Conservation (phyloP, 2,113 vertebrate genomes). For the Heloderma charlesbogerti region DNA sequence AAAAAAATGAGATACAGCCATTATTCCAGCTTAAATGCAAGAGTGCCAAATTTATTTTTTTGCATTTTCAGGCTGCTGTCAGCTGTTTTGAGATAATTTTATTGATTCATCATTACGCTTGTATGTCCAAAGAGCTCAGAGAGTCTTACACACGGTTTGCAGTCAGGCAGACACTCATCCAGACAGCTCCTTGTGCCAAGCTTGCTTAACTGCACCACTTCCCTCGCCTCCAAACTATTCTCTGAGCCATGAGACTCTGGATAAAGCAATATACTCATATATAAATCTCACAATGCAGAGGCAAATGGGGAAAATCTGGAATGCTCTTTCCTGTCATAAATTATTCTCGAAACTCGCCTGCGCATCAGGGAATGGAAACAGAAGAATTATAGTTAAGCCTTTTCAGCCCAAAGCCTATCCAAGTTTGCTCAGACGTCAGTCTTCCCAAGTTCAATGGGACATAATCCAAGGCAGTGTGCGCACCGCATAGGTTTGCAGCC, state of each 20-base stretch:
- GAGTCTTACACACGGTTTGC: neutral
- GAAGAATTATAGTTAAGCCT: neutral
- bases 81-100: neutral
- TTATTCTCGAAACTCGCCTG: neutral
- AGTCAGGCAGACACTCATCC: neutral
- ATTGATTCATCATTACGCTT: neutral
- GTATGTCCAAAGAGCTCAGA: neutral
- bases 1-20: neutral
- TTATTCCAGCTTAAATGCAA: neutral
- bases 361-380: neutral
- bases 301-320: neutral
- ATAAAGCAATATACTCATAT: neutral
- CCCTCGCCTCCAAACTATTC: neutral
- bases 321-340: neutral
- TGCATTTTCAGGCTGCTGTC: neutral
- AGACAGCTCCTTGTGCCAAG: neutral
- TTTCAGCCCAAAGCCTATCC: neutral
- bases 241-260: neutral
- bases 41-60: neutral
- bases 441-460: neutral
- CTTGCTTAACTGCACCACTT: neutral
- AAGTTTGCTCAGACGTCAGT: neutral
- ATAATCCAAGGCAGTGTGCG: neutral
- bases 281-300: slow-evolving; percentile 1
- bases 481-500: neutral